A percentile compares a stretch with the other conserved stretches of the same genome.
phyloP scores from a whole-genome alignment of 2,888 invertebrate genomes.

The Maniola hyperantus region DNA sequence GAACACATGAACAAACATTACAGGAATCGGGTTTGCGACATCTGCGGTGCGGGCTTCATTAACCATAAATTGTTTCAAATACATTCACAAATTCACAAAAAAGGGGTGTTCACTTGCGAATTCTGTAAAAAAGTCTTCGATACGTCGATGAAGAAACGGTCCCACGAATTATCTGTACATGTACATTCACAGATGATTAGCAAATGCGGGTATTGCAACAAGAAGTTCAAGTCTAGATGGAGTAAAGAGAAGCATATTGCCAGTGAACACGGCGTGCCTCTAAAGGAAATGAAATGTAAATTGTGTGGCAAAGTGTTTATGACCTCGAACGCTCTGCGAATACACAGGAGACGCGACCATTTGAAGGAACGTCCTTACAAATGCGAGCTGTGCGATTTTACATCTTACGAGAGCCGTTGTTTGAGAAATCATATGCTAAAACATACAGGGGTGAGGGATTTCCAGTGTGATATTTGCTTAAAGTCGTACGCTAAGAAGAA shows the following conservation, averaged over 20 bases:
- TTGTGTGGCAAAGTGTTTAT: constrained; percentile 53
- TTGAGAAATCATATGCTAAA: constrained; percentile 58
- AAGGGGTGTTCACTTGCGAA: constrained; percentile 44
- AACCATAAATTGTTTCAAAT: constrained; percentile 28
- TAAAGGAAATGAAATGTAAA: constrained; percentile 44
- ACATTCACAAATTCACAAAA: constrained; percentile 33
- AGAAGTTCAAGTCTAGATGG: constrained; percentile 36
- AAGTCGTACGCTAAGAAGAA: constrained; percentile 52
- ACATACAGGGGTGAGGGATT: constrained; percentile 53
- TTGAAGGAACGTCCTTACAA: constrained; percentile 43
- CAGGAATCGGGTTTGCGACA: constrained; percentile 49
- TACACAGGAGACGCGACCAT: constrained; percentile 43
- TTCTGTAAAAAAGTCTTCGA: constrained; percentile 46
- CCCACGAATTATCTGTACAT: constrained; percentile 43
- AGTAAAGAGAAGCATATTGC: constrained; percentile 45
- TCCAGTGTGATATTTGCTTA: constrained; percentile 51
- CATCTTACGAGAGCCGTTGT: constrained; percentile 51
- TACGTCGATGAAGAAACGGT: constrained; percentile 42
- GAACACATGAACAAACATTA: constrained; percentile 54
- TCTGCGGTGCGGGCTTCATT: constrained; percentile 47
- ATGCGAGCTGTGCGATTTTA: constrained; percentile 44
- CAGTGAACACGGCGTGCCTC: constrained; percentile 42
- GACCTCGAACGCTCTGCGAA: constrained; percentile 49
- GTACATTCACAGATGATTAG: constrained; percentile 31
- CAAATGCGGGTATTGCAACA: constrained; percentile 51